phyloP scores from a whole-genome alignment of 2,113 vertebrate species.

The Glaucomys volans region DNA sequence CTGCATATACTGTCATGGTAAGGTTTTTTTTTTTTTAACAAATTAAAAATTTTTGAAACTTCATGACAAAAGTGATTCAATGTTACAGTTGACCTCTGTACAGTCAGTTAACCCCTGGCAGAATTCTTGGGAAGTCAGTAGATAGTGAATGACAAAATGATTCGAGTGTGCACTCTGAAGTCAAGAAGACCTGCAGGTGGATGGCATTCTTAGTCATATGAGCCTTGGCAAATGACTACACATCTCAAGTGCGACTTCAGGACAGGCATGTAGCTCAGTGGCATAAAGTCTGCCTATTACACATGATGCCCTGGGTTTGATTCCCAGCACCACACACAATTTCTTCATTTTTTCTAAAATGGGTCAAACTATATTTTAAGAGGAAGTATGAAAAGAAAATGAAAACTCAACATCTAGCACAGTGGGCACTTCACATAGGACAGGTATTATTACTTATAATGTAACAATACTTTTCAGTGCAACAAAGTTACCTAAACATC shows the following conservation, averaged over 20 bases:
- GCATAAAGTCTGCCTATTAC: too few species aligned
- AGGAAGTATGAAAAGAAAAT: background rate
- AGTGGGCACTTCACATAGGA: background rate
- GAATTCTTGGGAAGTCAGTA: background rate
- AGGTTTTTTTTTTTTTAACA: background rate
- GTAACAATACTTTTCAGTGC: background rate
- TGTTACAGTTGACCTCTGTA: background rate
- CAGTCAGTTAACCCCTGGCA: background rate
- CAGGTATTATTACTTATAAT: background rate
- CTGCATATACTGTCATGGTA: background rate
- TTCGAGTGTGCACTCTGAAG: background rate
- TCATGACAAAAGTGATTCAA: background rate
- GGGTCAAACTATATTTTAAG: constrained; percentile 25
- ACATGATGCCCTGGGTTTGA: too few species aligned
- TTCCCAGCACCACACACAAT: background rate
- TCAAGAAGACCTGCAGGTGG: background rate
- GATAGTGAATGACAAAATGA: background rate
- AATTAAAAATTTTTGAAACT: constrained; percentile 20
- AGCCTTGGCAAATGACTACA: background rate
- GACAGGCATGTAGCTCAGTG: too few species aligned
- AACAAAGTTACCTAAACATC: background rate
- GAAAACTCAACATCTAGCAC: background rate
- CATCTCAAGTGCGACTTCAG: background rate
- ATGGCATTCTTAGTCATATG: background rate
- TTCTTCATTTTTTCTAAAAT: constrained; percentile 30